Evolutionary conservation across 2,888 invertebrate genomes (phyloP).

Genomic region (Stictocephala bisonia): DNA sequence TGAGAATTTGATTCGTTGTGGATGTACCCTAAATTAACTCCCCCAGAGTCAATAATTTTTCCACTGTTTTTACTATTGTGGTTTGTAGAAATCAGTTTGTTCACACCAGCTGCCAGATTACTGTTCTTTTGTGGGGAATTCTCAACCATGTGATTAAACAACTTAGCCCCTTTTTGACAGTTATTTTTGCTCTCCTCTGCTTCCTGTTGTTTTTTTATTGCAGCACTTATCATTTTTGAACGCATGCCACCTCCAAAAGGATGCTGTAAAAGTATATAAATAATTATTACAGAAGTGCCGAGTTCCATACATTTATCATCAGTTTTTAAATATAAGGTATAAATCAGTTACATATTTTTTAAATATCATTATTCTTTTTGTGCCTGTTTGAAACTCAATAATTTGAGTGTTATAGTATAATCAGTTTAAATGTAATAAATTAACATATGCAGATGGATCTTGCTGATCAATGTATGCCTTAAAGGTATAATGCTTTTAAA

Average conservation of each 20-base stretch:
- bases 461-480: too few species aligned
- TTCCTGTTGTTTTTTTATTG: constrained; percentile 38
- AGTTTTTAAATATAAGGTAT: too few species aligned
- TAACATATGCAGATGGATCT: too few species aligned
- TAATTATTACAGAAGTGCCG: too few species aligned
- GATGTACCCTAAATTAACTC: constrained; percentile 41
- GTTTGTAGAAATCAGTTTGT: constrained; percentile 33
- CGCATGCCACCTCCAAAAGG: constrained; percentile 27
- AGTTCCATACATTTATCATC: too few species aligned
- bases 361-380: too few species aligned
- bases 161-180: constrained; percentile 19
- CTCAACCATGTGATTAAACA: constrained; percentile 42
- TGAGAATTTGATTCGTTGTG: constrained; percentile 38
- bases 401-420: too few species aligned
- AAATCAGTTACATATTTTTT: too few species aligned
- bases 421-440: too few species aligned
- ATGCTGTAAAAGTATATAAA: constrained; percentile 2
- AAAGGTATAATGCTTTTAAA: too few species aligned
- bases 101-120: not conserved
- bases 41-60: constrained; percentile 37
- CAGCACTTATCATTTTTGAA: constrained; percentile 18
- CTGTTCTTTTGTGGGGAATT: constrained; percentile 37
- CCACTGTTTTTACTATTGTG: constrained; percentile 25
- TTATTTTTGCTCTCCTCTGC: constrained; percentile 25
- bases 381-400: too few species aligned